Evolutionary conservation across 2,797 vertebrate genomes (phyloP), one percentile per base, ranked within the genome.

Genomic region (Halcyon leucocephala): DNA sequence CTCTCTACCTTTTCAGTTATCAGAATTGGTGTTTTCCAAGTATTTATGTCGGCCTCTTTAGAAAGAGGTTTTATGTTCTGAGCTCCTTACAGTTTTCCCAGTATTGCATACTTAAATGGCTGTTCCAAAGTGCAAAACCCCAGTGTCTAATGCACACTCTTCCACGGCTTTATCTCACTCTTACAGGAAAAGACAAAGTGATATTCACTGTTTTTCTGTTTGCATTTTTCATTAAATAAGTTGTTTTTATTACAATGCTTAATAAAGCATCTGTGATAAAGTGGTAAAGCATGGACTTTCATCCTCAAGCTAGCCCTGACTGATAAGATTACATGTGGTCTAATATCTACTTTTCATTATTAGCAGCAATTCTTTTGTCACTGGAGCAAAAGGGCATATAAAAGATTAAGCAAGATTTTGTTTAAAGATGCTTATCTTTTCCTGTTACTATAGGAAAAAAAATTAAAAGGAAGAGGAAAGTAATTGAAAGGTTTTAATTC

Each of bases 321-420:
- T 77, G 60, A 90, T 83, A 89, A 82, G 67, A 82, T 93, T 76
- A 79, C 51, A 22, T 91, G 35, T 84, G 83, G 82, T 80, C 72
- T 94, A 80, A 35, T 94, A 77, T 39, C 84, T 96, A 70, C 82
- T 90, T 81, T 67, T 84, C 42, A 41, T 96, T 95, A 93, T 39
- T 89, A 84, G 71, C 24, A 41, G 55, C 86, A 90, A 86, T 95
- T 95, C 39, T 87, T 93, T 82, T 66, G 84, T 46, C 66, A 78
- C 79, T 82, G 84, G 70, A 91, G 89, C 33, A 86, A 79, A 97
- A 97, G 70, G 61, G 55, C 87, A 90, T 96, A 79, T 93, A 71
- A 89, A 60, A 97, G 95, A 96, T 82, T 69, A 92, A 95, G 83
- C 39, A 74, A 95, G 93, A 85, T 95, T 97, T 94, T 92, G 39